A percentile compares a stretch with the other conserved stretches of the same genome.
These are phyloP conservation scores for Leptinotarsa lineolata DNA, from an alignment of 1,140 invertebrate species.

Conservation along the genomic window DNA sequence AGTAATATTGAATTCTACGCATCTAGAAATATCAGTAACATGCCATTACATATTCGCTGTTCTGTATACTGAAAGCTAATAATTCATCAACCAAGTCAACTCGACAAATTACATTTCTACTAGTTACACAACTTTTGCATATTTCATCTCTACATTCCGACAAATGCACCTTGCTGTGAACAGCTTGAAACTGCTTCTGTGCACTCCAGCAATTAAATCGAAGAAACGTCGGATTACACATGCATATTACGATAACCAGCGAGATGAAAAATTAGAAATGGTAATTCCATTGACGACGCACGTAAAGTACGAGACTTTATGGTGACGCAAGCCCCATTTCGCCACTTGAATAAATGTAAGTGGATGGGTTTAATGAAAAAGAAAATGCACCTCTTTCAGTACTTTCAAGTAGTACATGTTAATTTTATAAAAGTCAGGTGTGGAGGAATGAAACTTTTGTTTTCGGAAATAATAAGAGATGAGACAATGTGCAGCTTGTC, in stretches of 20 bases:
- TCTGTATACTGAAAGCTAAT: background rate
- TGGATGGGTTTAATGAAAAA: background rate
- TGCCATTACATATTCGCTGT: too few relatives aligned
- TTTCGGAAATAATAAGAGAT: too few relatives aligned
- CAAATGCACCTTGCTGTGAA: slow-evolving; percentile 4
- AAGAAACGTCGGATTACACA: background rate
- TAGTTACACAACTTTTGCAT: background rate
- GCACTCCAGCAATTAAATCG: background rate
- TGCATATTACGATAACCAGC: background rate
- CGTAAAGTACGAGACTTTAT: background rate
- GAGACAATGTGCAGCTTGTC: too few relatives aligned
- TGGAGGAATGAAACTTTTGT: too few relatives aligned
- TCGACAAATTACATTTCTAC: background rate
- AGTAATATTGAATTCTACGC: too few relatives aligned
- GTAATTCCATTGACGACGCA: background rate
- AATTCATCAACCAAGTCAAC: background rate
- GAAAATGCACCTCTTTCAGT: too few relatives aligned
- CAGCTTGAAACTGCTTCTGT: slow-evolving; percentile 5
- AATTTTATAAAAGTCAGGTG: too few relatives aligned
- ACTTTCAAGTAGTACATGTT: too few relatives aligned
- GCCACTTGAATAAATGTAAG: background rate
- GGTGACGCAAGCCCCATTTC: background rate
- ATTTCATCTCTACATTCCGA: background rate
- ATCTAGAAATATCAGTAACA: too few relatives aligned
- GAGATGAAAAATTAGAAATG: background rate